Conservation (phyloP, 1,140 invertebrate species). For the Potamilus streckersoni region DNA sequence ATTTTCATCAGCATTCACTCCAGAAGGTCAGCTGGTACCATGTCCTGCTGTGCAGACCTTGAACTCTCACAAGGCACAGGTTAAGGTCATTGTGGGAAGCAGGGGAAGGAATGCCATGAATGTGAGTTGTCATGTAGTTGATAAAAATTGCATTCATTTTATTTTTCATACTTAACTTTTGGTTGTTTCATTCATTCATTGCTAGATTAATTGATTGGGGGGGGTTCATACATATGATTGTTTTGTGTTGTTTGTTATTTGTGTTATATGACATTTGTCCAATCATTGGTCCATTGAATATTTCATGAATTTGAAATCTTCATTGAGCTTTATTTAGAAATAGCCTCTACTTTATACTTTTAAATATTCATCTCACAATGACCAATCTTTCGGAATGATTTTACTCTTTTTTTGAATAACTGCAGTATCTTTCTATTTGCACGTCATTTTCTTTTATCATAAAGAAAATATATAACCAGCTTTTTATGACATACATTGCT, state of each 20-base stretch:
- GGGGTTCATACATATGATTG: neutral
- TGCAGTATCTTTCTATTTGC: too few species aligned
- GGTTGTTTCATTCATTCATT: neutral
- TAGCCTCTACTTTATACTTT: too few species aligned
- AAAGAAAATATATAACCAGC: too few species aligned
- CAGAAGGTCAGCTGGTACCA: slow-evolving; percentile 74
- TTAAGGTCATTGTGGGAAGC: slow-evolving; percentile 80
- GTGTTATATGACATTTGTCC: neutral
- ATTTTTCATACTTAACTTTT: neutral
- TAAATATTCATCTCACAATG: too few species aligned
- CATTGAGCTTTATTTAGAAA: too few species aligned
- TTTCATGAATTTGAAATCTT: too few species aligned
- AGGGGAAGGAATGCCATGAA: slow-evolving; percentile 56
- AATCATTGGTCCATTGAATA: neutral
- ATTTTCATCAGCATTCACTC: slow-evolving; percentile 75
- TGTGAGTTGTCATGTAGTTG: slow-evolving; percentile 49
- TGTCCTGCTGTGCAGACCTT: slow-evolving; percentile 74
- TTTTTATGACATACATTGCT: too few species aligned
- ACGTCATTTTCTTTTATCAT: too few species aligned
- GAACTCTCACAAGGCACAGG: slow-evolving; percentile 74
- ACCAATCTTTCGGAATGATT: too few species aligned
- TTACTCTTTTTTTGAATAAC: too few species aligned
- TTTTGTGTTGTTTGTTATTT: neutral
- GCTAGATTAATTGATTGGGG: neutral
- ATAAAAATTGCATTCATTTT: neutral